phyloP scores from a whole-genome alignment of 2,113 vertebrate genomes.

The Amblyornis subalaris region DNA sequence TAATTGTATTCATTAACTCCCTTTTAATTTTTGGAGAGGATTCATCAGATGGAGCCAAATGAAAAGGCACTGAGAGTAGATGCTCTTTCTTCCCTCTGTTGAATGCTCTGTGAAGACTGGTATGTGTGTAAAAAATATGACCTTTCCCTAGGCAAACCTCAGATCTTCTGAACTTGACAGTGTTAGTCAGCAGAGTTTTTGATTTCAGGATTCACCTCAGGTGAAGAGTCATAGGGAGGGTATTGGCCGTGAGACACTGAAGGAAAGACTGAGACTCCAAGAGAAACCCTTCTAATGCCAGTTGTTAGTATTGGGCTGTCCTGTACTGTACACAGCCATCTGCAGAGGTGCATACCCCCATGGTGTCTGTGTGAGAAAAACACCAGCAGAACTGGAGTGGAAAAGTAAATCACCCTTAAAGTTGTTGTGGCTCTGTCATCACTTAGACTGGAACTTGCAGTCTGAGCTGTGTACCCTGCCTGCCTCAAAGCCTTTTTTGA shows the following conservation, averaged over 20 bases:
- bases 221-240: not conserved
- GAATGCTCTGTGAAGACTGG: not conserved
- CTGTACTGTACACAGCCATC: not conserved
- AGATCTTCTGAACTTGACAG: not conserved
- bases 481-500: not conserved
- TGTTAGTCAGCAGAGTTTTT: not conserved
- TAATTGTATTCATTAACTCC: conserved; percentile 5
- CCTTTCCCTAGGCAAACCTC: not conserved
- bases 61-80: not conserved
- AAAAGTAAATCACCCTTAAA: not conserved
- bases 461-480: not conserved
- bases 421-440: not conserved
- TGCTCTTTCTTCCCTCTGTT: not conserved
- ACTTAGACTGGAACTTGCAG: not conserved
- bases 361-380: not conserved
- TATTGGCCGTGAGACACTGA: not conserved
- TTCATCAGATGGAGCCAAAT: not conserved
- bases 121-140: not conserved
- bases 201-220: not conserved
- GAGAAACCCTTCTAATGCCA: not conserved
- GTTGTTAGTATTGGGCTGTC: not conserved
- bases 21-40: conserved; percentile 15
- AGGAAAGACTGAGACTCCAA: not conserved
- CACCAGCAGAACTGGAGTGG: not conserved
- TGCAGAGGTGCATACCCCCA: rapidly evolving